phyloP scores from a whole-genome alignment of 1,140 invertebrate genomes.

The Diabrotica undecimpunctata region DNA sequence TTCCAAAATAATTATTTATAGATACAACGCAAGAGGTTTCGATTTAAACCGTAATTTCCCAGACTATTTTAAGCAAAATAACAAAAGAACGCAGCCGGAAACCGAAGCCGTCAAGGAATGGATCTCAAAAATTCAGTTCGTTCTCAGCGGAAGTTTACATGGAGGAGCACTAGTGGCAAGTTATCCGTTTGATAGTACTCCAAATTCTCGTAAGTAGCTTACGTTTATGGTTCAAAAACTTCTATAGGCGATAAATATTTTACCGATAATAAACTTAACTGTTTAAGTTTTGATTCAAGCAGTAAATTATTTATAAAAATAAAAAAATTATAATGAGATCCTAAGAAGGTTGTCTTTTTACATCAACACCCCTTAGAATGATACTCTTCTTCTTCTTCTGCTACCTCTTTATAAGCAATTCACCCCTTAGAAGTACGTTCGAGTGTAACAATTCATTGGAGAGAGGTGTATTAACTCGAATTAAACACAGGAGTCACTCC shows the following conservation, averaged over 20 bases:
- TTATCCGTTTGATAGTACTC: conserved; percentile 90
- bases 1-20: conserved; percentile 41
- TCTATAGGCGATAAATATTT: not conserved
- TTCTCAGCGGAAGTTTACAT: conserved; percentile 85
- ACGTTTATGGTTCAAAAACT: not conserved
- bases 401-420: no score
- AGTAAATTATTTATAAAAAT: no score
- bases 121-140: conserved; percentile 89
- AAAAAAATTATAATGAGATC: not conserved
- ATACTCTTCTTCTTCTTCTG: no score
- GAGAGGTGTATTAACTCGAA: no score
- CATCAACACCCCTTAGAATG: no score
- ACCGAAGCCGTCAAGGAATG: conserved; percentile 92
- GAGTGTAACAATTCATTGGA: no score
- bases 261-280: not conserved
- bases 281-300: no score
- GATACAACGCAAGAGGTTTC: conserved; percentile 82
- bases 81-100: conserved; percentile 82
- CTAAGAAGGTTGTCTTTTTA: no score
- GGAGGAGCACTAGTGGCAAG: conserved; percentile 89
- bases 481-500: no score
- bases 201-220: conserved; percentile 76
- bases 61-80: conserved; percentile 87
- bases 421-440: no score
- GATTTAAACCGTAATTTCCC: conserved; percentile 91